phyloP scores from a whole-genome alignment of 2,888 invertebrate genomes.

The Endotricha flammealis region DNA sequence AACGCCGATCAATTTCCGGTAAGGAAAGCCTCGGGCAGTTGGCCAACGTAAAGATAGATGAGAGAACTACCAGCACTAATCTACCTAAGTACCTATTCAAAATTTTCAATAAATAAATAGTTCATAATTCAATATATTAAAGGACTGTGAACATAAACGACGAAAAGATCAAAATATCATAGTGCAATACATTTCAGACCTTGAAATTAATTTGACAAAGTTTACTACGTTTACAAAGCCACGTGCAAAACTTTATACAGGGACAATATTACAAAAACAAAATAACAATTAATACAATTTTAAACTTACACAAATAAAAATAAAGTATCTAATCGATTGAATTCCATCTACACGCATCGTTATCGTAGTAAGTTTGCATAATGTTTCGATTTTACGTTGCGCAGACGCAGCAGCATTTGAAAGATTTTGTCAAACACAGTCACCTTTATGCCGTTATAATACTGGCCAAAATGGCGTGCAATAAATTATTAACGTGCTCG shows the following conservation, averaged over 20 bases:
- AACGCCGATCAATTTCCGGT: conserved; percentile 2
- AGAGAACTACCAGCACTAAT: conserved; percentile 3
- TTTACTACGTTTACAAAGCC: neutral
- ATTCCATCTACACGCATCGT: conserved; percentile 12
- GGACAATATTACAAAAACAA: neutral
- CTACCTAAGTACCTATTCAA: too few relatives aligned
- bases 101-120: too few relatives aligned
- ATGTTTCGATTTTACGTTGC: conserved; percentile 15
- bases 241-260: neutral
- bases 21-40: neutral
- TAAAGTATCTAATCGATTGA: conserved; percentile 14
- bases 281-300: neutral
- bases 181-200: too few relatives aligned
- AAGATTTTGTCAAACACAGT: conserved; percentile 4
- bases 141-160: too few relatives aligned
- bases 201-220: neutral
- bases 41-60: neutral
- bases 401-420: conserved; percentile 9
- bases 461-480: conserved; percentile 11
- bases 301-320: conserved; percentile 8
- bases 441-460: conserved; percentile 6
- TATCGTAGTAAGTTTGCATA: conserved; percentile 15
- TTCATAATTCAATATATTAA: too few relatives aligned
- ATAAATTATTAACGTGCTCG: conserved; percentile 11
- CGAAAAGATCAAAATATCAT: too few relatives aligned